Conservation (phyloP, 2,888 invertebrate species). For the Spialia ferax region DNA sequence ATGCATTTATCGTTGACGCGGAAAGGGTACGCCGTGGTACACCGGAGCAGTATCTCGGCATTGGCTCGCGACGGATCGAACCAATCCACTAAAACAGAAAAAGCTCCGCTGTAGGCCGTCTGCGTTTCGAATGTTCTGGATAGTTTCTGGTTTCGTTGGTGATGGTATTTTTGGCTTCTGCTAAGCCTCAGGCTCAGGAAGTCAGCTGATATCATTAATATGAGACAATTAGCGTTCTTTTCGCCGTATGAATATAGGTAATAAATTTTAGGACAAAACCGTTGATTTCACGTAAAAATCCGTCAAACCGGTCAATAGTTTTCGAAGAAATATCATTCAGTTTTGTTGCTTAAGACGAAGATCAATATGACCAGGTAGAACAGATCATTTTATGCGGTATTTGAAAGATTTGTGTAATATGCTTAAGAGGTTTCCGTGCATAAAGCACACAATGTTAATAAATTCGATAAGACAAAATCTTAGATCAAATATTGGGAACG, state of each 20-base stretch:
- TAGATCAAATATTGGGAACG: slow-evolving; percentile 6
- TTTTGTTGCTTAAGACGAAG: background rate
- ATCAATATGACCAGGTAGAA: background rate
- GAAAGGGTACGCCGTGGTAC: slow-evolving; percentile 79
- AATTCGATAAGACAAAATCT: background rate
- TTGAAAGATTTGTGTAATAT: background rate
- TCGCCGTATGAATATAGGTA: background rate
- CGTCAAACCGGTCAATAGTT: background rate
- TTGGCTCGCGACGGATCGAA: slow-evolving; percentile 74
- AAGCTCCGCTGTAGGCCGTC: slow-evolving; percentile 51
- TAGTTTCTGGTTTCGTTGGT: background rate
- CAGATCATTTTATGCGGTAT: background rate
- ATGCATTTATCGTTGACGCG: slow-evolving; percentile 76
- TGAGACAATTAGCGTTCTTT: background rate
- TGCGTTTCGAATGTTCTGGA: slow-evolving; percentile 1
- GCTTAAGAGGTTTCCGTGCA: slow-evolving; percentile 6
- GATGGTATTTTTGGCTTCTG: too few relatives aligned
- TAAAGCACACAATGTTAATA: background rate
- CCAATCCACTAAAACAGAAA: slow-evolving; percentile 78
- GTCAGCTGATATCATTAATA: background rate
- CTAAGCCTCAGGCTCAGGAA: background rate
- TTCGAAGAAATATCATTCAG: background rate
- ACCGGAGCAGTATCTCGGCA: slow-evolving; percentile 71
- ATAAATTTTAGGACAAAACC: too few relatives aligned
- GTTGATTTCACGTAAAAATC: background rate